These are phyloP conservation scores for Drosophila kepulauana DNA, from an alignment of 1,140 invertebrate species.

Conservation along the genomic window DNA sequence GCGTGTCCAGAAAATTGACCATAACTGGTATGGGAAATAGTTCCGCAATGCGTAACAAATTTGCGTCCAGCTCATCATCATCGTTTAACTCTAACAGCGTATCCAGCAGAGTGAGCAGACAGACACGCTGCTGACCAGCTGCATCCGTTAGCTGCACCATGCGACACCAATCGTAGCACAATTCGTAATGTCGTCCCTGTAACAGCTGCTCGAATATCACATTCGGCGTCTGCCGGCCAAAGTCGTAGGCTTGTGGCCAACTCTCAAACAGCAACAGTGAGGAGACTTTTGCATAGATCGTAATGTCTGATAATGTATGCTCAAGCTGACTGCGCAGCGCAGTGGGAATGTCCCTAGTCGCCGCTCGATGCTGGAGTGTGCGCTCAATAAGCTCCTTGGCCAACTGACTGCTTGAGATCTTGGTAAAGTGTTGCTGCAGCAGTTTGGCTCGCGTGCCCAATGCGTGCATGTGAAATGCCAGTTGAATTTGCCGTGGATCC, in stretches of 20 bases:
- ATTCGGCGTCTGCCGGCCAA: slow-evolving; percentile 85
- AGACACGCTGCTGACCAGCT: slow-evolving; percentile 69
- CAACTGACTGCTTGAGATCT: slow-evolving; percentile 69
- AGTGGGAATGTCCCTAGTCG: slow-evolving; percentile 68
- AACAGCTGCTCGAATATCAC: slow-evolving; percentile 85
- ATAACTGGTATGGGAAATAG: slow-evolving; percentile 85
- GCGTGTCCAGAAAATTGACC: slow-evolving; percentile 87
- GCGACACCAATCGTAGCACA: slow-evolving; percentile 88
- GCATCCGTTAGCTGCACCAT: slow-evolving; percentile 84
- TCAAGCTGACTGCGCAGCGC: slow-evolving; percentile 68
- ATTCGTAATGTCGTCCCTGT: slow-evolving; percentile 86
- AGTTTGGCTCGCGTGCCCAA: slow-evolving; percentile 70
- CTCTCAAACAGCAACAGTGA: slow-evolving; percentile 83
- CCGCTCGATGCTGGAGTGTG: slow-evolving; percentile 66
- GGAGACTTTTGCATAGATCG: slow-evolving; percentile 85
- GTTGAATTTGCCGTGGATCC: slow-evolving; percentile 67
- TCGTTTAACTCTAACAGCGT: slow-evolving; percentile 61
- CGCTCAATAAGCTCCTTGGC: slow-evolving; percentile 75
- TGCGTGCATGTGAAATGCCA: slow-evolving; percentile 64
- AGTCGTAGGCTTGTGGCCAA: slow-evolving; percentile 85
- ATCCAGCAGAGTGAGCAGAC: slow-evolving; percentile 59
- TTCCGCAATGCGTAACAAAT: slow-evolving; percentile 81
- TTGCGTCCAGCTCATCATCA: slow-evolving; percentile 81
- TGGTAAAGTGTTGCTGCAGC: slow-evolving; percentile 82
- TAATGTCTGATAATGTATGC: slow-evolving; percentile 85